Percentiles rank a stretch among this genome's conserved stretches.
Conservation (phyloP, 2,888 invertebrate genomes). For the Notodromas monacha region DNA sequence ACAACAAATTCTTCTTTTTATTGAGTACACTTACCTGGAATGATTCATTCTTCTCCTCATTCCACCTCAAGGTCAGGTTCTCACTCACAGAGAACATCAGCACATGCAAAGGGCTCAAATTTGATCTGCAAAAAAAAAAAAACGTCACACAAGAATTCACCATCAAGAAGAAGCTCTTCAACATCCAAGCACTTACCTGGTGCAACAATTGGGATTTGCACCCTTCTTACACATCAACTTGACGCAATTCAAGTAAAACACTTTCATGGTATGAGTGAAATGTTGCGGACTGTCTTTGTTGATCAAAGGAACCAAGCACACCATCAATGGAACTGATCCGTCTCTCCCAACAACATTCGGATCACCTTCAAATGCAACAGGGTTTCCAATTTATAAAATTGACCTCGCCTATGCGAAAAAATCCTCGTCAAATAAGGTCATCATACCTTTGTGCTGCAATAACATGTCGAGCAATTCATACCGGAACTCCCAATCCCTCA, state of each 20-base stretch:
- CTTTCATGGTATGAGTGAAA: conserved; percentile 37
- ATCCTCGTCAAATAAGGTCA: too few relatives aligned
- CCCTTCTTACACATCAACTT: conserved; percentile 31
- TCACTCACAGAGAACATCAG: conserved; percentile 34
- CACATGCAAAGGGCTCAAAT: conserved; percentile 32
- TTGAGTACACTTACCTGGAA: too few relatives aligned
- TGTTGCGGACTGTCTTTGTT: conserved; percentile 37
- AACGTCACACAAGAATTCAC: too few relatives aligned
- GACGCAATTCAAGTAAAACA: conserved; percentile 34
- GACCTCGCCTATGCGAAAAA: too few relatives aligned
- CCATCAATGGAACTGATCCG: conserved; percentile 36
- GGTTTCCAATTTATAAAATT: too few relatives aligned
- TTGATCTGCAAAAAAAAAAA: too few relatives aligned
- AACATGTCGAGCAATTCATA: conserved; percentile 5
- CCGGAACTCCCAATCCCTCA: conserved; percentile 31
- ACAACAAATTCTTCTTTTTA: too few relatives aligned
- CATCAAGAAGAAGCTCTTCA: too few relatives aligned
- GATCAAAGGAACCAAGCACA: conserved; percentile 34
- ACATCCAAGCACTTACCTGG: too few relatives aligned
- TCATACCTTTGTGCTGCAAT: conserved; percentile 1
- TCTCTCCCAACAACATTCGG: conserved; percentile 35
- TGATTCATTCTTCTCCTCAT: conserved; percentile 28
- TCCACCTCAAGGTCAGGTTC: conserved; percentile 31
- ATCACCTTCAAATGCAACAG: conserved; percentile 19
- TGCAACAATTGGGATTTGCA: conserved; percentile 36